A percentile compares a stretch with the other conserved stretches of the same genome.
Conservation (phyloP, 2,797 vertebrate genomes). For the Falco naumanni region DNA sequence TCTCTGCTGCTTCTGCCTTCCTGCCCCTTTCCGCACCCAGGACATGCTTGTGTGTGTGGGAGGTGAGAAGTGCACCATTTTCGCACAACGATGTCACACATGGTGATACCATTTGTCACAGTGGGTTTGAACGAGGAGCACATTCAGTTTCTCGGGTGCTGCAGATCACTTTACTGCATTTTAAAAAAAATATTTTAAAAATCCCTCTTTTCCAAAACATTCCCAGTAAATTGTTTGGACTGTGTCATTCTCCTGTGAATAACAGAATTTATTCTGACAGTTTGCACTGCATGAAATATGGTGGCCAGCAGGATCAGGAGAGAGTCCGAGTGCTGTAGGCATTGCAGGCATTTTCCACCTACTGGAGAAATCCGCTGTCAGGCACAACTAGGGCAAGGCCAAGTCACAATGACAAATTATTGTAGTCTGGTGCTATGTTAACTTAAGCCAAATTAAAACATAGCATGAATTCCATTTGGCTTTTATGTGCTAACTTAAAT, state of each 20-base stretch:
- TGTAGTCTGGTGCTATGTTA: not conserved
- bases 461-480: not conserved
- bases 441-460: not conserved
- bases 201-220: not conserved
- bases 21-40: not conserved
- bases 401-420: not conserved
- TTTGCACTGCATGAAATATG: not conserved
- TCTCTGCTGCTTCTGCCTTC: not conserved
- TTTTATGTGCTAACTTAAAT: not conserved
- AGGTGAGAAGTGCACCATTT: not conserved
- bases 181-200: too few relatives aligned
- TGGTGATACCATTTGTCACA: fast-evolving
- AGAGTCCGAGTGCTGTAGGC: not conserved
- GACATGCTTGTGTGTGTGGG: too few relatives aligned
- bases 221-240: not conserved
- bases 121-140: not conserved
- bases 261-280: not conserved
- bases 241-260: not conserved
- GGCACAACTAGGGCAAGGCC: not conserved
- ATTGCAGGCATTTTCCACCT: not conserved
- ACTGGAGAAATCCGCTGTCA: not conserved
- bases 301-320: not conserved
- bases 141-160: not conserved
- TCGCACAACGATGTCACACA: fast-evolving
- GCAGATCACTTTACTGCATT: not conserved